Evolutionary conservation across 2,888 invertebrate genomes (phyloP).

Genomic region (Hyposoter dolosus): DNA sequence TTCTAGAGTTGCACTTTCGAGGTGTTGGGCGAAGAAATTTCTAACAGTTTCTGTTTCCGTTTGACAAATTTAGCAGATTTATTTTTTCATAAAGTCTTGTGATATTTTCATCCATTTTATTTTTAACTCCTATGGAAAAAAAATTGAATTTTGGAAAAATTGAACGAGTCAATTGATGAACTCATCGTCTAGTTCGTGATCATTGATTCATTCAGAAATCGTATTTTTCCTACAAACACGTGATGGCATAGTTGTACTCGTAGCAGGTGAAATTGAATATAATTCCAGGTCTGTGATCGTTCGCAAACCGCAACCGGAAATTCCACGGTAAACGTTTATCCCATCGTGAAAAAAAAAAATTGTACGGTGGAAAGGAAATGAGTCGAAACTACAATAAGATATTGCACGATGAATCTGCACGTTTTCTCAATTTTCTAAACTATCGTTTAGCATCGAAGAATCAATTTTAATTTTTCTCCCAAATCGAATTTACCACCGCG

Average conservation of each 20-base stretch:
- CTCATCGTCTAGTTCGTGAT: background rate
- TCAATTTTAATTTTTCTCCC: background rate
- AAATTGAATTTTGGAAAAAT: background rate
- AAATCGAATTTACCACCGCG: background rate
- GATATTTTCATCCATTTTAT: background rate
- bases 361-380: conserved; percentile 14
- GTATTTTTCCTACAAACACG: background rate
- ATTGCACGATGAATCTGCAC: conserved; percentile 30
- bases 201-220: background rate
- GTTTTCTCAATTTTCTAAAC: conserved; percentile 20
- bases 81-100: background rate
- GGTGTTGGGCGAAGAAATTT: background rate
- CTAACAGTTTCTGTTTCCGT: background rate
- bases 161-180: background rate
- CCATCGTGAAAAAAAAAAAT: conserved; percentile 45
- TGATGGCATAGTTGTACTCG: conserved; percentile 18
- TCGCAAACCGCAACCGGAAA: conserved; percentile 59
- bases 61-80: no score
- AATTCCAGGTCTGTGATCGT: conserved; percentile 59
- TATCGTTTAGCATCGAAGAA: background rate
- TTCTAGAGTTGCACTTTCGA: conserved; percentile 21
- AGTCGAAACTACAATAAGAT: conserved; percentile 40
- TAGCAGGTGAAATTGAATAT: conserved; percentile 40
- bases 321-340: conserved; percentile 58
- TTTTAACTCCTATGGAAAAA: background rate